Base-by-base conservation (phyloP, 2,888 invertebrate species). In the Lacanobia oleracea region DNA sequence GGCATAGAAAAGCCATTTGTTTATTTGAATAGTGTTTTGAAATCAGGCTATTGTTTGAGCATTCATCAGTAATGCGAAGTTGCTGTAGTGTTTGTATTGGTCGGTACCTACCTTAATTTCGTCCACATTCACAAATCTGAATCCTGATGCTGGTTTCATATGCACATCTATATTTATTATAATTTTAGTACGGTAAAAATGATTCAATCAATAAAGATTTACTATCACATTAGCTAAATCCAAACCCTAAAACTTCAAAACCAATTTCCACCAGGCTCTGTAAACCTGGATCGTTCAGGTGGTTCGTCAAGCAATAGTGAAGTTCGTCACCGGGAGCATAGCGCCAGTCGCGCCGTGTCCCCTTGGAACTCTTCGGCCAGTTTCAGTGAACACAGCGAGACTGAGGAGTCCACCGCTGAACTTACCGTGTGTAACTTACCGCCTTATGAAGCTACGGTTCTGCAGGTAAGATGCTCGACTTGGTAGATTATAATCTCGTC, bases 281-380 rank as follows among this genome's bases (percentile, higher is more conserved):
- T 88, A 53, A 94, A 88, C 77, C 83, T 95, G 67, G 95, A 96
- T 77, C 93, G 92, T 18, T 95, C 96, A 2, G 94, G 92, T 7
- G 94, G 95, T 71, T 95, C 95, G 45, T 95, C 95, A 4, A 94
- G 91, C 83, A 94, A 93, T 84, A 95, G 94, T 57, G 96, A 95
- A 72, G 94, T 89, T 60, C 92, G 92, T 8, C 83, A 75, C 0
- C 88, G 92, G 12, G 93, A 92, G 56, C 65, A 64, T 63, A 89
- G 89, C 71, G 89, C 86, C 57, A 90, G 90, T 75, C 93, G 95
- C 43, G 94, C 95, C 45, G 89, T 87, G 16, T 96, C 96, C 2
- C 96, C 96, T 8, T 95, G 95, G 95, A 95, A 96, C 91, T 94
- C 94, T 1, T 95, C 95, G 10, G 92, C 91, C 7, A 93, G 92